Evolutionary conservation across 2,797 vertebrate species (phyloP), one percentile per base, ranked within the genome.

Genomic region (Halcyon badia): DNA sequence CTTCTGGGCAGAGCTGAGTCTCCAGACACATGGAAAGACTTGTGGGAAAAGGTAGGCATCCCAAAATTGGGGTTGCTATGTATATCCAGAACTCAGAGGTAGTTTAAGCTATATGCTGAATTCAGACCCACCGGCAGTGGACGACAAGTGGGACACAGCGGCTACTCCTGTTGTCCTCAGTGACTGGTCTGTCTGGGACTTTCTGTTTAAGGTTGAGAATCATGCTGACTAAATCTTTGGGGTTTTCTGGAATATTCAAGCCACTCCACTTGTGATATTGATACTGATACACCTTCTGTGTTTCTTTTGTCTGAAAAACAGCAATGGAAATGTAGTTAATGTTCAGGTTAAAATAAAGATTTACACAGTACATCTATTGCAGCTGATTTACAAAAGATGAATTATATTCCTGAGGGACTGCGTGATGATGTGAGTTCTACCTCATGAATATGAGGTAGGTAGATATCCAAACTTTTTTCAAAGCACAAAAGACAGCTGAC

Each of bases 221-320:
- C 98, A 99, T 98, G 71, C 98, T 97, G 28, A 98, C 92, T 81
- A 99, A 92, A 5, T 99, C 98, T 57, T 98, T 97, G 65, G 98
- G 93, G 24, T 97, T 98, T 95, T 98, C 97, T 0, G 99, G 99
- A 75, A 99, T 92, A n/a, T 97, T 97, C 30, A 72, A 86, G 30
- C 39, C 90, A n/a, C 10, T 96, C 99, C 99, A 99, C 51, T 98
- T 98, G 66, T 98, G 95, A 93, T 99, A 99, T 61, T 99, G 99
- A 96, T 99, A 99, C 79, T 99, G 99, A 90, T 98, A 98, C 52
- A 99, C 98, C 12, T 96, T 95, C 54, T 98, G 98, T 22, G 83
- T 96, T 4, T 99, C 99, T 98, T 99, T 99, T 76, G 98, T 99
- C 99, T 99, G 97, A 80, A 98, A 97, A 80, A 84, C 73, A 82